Evolutionary conservation across 2,888 invertebrate species (phyloP).

Genomic region (Cataglyphis livida): DNA sequence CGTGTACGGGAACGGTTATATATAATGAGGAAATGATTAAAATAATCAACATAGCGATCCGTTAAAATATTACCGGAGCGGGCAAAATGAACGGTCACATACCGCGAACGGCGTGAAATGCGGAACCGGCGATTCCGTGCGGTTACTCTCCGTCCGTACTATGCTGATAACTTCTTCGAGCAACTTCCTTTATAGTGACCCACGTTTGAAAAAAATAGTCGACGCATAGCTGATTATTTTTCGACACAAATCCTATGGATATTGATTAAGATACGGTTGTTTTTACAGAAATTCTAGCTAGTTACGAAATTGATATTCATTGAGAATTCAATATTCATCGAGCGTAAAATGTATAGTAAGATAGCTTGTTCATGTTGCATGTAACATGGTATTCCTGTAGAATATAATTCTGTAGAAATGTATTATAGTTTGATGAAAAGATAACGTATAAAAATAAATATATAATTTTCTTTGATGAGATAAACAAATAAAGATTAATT

Average conservation of each 20-base stretch:
- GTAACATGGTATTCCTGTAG: not conserved
- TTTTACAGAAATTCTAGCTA: not conserved
- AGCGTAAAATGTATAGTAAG: not conserved
- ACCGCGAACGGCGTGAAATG: constrained; percentile 27
- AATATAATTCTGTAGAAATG: not conserved
- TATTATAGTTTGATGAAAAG: constrained; percentile 25
- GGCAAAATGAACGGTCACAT: constrained; percentile 9
- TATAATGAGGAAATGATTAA: constrained; percentile 66
- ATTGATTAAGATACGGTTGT: not conserved
- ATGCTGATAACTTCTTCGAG: constrained; percentile 18
- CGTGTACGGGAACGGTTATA: constrained; percentile 42
- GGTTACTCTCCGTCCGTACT: constrained; percentile 2
- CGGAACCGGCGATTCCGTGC: constrained; percentile 37
- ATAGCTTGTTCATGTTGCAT: not conserved
- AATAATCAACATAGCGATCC: constrained; percentile 61
- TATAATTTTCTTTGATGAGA: not conserved
- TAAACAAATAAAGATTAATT: not conserved
- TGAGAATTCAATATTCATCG: constrained; percentile 16
- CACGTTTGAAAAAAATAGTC: not conserved
- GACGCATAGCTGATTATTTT: not conserved
- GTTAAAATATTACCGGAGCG: constrained; percentile 53
- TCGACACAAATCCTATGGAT: not conserved
- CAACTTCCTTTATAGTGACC: not conserved
- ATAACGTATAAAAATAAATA: not conserved
- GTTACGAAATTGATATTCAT: constrained; percentile 17